These are phyloP conservation scores for Eciton burchellii DNA, from an alignment of 1,140 invertebrate species.

Conservation along the genomic window DNA sequence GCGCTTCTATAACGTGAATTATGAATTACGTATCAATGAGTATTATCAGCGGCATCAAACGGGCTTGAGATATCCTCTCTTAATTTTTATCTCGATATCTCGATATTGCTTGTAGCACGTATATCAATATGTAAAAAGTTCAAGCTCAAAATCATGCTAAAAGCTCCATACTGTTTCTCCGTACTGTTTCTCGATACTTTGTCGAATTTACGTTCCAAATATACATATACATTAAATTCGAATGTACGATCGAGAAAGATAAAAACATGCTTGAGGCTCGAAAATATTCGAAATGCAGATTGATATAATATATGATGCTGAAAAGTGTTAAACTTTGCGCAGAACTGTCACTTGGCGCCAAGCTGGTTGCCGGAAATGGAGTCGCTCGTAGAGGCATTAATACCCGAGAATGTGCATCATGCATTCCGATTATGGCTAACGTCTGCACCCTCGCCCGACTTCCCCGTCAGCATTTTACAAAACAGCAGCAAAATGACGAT, in stretches of 20 bases:
- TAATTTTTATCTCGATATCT: too few relatives aligned
- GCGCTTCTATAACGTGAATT: too few relatives aligned
- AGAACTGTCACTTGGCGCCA: conserved; percentile 92
- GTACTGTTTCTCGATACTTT: not conserved
- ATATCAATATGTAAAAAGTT: too few relatives aligned
- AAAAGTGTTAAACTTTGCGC: conserved; percentile 53
- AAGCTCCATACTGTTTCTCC: too few relatives aligned
- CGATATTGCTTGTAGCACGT: too few relatives aligned
- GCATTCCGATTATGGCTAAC: conserved; percentile 91
- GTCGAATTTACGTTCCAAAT: not conserved
- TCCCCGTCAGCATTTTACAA: conserved; percentile 90
- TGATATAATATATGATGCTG: not conserved
- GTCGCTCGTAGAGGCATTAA: conserved; percentile 86
- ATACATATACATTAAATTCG: too few relatives aligned
- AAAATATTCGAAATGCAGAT: not conserved
- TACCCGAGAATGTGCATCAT: conserved; percentile 85
- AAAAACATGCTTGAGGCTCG: not conserved
- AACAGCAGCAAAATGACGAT: conserved; percentile 91
- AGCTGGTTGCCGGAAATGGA: conserved; percentile 90
- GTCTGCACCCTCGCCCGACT: conserved; percentile 88
- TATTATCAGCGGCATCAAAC: too few relatives aligned
- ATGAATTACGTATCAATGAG: too few relatives aligned
- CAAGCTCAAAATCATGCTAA: too few relatives aligned
- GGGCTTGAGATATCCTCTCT: too few relatives aligned
- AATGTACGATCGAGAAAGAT: not conserved